These are phyloP conservation scores for Limnephilus rhombicus DNA, from an alignment of 2,888 invertebrate genomes.

Conservation along the genomic window DNA sequence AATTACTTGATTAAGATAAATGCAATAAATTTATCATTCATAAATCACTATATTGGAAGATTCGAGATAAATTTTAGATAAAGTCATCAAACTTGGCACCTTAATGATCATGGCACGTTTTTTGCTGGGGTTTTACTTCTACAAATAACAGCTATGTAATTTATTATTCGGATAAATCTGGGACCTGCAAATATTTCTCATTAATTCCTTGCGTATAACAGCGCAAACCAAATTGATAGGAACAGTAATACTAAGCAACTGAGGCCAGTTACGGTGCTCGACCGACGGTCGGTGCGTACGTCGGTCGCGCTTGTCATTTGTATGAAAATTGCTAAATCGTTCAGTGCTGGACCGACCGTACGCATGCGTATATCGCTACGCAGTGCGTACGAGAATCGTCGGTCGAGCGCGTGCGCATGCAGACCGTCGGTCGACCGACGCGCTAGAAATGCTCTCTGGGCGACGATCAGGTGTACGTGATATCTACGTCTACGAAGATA, in stretches of 20 bases:
- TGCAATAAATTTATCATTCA: neutral
- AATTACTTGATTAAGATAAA: neutral
- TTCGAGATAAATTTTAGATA: neutral
- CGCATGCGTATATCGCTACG: too few relatives aligned
- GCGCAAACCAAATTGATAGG: neutral
- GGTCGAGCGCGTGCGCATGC: too few relatives aligned
- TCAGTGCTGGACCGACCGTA: too few relatives aligned
- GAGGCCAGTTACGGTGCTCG: too few relatives aligned
- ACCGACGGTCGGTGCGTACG: too few relatives aligned
- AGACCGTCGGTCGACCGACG: too few relatives aligned
- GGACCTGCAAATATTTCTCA: neutral
- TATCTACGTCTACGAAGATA: too few relatives aligned
- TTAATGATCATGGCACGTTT: neutral
- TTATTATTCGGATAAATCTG: neutral
- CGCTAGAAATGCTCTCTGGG: too few relatives aligned
- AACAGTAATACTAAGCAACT: neutral
- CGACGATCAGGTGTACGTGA: too few relatives aligned
- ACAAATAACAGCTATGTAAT: neutral
- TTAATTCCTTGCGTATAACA: neutral
- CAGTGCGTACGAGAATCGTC: too few relatives aligned
- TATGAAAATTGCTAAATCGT: too few relatives aligned
- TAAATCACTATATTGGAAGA: neutral
- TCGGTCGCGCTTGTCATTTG: too few relatives aligned
- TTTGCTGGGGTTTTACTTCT: neutral
- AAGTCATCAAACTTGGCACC: neutral